Evolutionary conservation across 2,888 invertebrate species (phyloP).

Genomic region (Notocelia uddmanniana): DNA sequence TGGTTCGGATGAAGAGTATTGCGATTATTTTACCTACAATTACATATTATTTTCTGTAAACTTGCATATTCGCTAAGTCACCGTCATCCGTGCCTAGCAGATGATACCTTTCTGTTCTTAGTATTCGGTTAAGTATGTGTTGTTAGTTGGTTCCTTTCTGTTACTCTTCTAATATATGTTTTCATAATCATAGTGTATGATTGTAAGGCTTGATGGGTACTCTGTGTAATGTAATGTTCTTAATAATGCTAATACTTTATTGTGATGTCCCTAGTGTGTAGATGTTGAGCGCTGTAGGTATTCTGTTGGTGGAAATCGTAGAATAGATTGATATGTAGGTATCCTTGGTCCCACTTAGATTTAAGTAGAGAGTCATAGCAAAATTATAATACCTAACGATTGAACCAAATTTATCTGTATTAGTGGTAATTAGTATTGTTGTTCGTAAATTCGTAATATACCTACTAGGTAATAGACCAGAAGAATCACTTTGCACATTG

Average conservation of each 20-base stretch:
- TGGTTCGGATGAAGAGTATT: constrained; percentile 35
- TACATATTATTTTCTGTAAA: background rate
- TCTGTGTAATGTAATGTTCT: constrained; percentile 1
- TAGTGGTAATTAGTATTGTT: background rate
- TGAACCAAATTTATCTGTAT: no score
- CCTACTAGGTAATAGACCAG: background rate
- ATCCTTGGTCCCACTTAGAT: background rate
- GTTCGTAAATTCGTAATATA: background rate
- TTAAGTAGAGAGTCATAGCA: background rate
- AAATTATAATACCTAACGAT: background rate
- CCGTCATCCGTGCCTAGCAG: constrained; percentile 40
- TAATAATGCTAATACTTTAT: constrained; percentile 9
- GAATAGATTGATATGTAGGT: background rate
- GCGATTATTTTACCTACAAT: constrained; percentile 2
- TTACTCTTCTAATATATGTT: constrained; percentile 31
- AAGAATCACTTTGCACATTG: constrained; percentile 17
- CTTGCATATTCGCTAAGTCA: constrained; percentile 19
- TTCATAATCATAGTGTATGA: constrained; percentile 29
- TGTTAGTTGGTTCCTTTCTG: constrained; percentile 23
- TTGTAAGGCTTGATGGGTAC: constrained; percentile 22
- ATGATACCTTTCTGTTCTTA: constrained; percentile 39
- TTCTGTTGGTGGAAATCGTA: constrained; percentile 13
- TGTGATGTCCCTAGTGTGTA: constrained; percentile 28
- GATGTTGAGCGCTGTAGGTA: background rate
- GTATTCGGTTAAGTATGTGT: constrained; percentile 24